Evolutionary conservation across 2,888 invertebrate genomes (phyloP).

Genomic region (Drosophila yooni): DNA sequence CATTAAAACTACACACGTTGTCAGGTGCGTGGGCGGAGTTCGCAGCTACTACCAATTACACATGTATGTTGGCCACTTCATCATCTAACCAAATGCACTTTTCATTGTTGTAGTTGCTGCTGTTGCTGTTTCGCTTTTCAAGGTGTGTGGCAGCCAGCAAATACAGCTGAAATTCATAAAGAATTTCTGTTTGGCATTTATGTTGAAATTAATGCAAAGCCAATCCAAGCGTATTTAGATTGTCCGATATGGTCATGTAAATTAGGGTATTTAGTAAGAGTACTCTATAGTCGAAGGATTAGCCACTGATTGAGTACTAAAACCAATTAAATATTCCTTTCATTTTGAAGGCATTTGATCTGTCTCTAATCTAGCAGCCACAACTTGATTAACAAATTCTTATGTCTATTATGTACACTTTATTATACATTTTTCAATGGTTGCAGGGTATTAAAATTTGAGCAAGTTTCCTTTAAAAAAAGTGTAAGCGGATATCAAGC

Average conservation of each 20-base stretch:
- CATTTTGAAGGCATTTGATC: neutral
- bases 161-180: conserved; percentile 35
- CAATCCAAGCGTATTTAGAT: conserved; percentile 31
- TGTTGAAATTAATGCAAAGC: conserved; percentile 22
- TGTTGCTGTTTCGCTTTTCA: conserved; percentile 47
- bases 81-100: conserved; percentile 59
- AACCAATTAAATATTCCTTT: neutral
- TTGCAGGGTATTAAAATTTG: neutral
- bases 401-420: neutral
- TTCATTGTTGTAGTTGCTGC: conserved; percentile 23
- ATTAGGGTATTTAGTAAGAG: conserved; percentile 13
- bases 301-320: neutral
- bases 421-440: no score
- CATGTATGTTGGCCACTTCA: conserved; percentile 62
- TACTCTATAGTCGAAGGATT: neutral
- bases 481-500: neutral
- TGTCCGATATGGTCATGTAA: conserved; percentile 18
- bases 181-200: conserved; percentile 23
- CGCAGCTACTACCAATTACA: conserved; percentile 53
- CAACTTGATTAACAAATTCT: neutral
- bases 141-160: conserved; percentile 69
- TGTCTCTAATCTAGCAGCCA: neutral
- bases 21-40: conserved; percentile 76
- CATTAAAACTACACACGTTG: conserved; percentile 39
- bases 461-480: neutral